phyloP scores from a whole-genome alignment of 1,140 invertebrate species.

The Bicyclus anynana region DNA sequence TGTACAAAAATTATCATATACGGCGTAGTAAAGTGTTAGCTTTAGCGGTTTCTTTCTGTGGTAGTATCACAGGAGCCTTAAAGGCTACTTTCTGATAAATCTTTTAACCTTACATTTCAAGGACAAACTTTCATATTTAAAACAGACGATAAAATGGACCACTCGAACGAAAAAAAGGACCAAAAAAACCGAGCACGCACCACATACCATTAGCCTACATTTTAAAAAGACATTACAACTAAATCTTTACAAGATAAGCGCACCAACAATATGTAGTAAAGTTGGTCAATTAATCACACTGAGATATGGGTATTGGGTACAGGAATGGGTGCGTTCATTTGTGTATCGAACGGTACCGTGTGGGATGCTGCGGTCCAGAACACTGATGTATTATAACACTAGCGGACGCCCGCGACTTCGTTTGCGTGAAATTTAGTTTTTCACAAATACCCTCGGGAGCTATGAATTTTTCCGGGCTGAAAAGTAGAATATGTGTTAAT shows the following conservation, averaged over 20 bases:
- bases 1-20: too few species aligned
- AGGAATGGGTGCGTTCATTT: conserved; percentile 59
- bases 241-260: conserved; percentile 54
- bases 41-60: too few species aligned
- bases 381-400: neutral
- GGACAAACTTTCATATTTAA: too few species aligned
- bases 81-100: neutral
- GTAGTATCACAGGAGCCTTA: too few species aligned
- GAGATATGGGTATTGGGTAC: conserved; percentile 43
- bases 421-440: too few species aligned
- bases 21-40: too few species aligned
- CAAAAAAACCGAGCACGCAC: neutral
- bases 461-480: too few species aligned
- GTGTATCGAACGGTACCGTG: conserved; percentile 50
- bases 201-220: conserved; percentile 23
- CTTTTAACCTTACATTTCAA: too few species aligned
- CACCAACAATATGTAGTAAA: conserved; percentile 40
- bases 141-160: too few species aligned
- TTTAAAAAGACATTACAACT: conserved; percentile 60
- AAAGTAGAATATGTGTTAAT: too few species aligned
- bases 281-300: conserved; percentile 55
- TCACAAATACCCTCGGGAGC: too few species aligned
- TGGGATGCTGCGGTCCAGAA: conserved; percentile 36
- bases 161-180: neutral
- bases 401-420: too few species aligned